Evolutionary conservation across 2,888 invertebrate species (phyloP).

Genomic region (Trissonchulus latispiculum): DNA sequence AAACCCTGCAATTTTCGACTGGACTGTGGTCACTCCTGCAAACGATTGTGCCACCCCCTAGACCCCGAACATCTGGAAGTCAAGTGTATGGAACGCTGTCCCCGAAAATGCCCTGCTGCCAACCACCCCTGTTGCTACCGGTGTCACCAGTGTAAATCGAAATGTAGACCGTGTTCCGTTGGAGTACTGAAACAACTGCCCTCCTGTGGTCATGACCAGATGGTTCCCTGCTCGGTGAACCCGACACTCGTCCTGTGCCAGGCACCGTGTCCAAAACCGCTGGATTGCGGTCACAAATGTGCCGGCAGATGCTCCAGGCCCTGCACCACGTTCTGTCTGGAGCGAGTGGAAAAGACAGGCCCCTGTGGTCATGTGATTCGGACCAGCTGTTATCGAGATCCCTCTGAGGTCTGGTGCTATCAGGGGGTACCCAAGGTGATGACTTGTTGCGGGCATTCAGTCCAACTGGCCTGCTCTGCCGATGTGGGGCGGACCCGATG

Average conservation of each 20-base stretch:
- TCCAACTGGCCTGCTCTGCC: constrained; percentile 9
- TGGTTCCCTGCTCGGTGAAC: too few species aligned
- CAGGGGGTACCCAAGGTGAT: constrained; percentile 15
- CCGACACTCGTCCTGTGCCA: constrained; percentile 37
- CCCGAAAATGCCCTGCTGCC: constrained; percentile 52
- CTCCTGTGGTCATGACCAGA: too few species aligned
- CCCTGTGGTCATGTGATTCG: constrained; percentile 35
- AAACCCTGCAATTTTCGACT: too few species aligned
- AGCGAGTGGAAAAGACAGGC: constrained; percentile 27
- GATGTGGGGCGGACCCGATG: constrained; percentile 28
- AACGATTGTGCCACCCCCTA: constrained; percentile 54
- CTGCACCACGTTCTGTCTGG: constrained; percentile 27
- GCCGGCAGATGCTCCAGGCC: constrained; percentile 49
- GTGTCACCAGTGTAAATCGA: too few species aligned
- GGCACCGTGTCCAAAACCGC: constrained; percentile 29
- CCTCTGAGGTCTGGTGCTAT: constrained; percentile 45
- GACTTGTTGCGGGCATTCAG: constrained; percentile 28
- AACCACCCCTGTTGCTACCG: too few species aligned
- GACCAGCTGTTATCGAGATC: constrained; percentile 44
- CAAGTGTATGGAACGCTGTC: constrained; percentile 44
- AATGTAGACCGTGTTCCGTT: too few species aligned
- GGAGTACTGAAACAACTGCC: too few species aligned
- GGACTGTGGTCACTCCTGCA: constrained; percentile 59
- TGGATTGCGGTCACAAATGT: constrained; percentile 53
- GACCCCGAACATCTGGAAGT: constrained; percentile 54